These are phyloP conservation scores for Chiridota heheva DNA, from an alignment of 35 echinoderm and acorn worm species.

Conservation along the genomic window DNA sequence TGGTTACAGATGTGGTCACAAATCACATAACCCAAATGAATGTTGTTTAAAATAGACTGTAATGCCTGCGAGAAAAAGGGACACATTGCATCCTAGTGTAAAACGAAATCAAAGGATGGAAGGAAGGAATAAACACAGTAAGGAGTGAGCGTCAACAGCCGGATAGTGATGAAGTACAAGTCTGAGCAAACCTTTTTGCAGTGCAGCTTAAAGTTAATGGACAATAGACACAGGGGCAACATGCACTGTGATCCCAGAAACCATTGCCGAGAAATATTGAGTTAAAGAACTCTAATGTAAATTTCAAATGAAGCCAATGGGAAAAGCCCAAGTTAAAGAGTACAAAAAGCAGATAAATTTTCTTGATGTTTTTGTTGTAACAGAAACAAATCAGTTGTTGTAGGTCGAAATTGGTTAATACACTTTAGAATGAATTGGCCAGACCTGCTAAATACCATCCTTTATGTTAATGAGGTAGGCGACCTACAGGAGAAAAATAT, in stretches of 20 bases:
- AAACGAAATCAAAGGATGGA: neutral
- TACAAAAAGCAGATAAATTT: slow-evolving; percentile 25
- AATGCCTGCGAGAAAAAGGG: slow-evolving; percentile 16
- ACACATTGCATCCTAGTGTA: neutral
- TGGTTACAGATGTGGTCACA: slow-evolving; percentile 3
- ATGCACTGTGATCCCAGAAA: slow-evolving; percentile 24
- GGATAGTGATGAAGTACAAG: neutral
- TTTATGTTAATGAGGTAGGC: neutral
- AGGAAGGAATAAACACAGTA: neutral
- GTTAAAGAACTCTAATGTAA: slow-evolving; percentile 14
- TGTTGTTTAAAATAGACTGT: slow-evolving; percentile 19
- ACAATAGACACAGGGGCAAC: slow-evolving; percentile 24
- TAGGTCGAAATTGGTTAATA: slow-evolving; percentile 42
- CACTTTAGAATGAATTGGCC: slow-evolving; percentile 28
- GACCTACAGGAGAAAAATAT: neutral
- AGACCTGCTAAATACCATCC: slow-evolving; percentile 15
- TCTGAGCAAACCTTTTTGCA: neutral
- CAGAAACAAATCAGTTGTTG: slow-evolving; percentile 36
- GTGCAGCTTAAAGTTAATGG: neutral
- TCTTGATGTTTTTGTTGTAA: slow-evolving; percentile 33
- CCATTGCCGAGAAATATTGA: slow-evolving; percentile 18
- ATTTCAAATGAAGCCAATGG: slow-evolving; percentile 40
- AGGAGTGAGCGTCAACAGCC: neutral
- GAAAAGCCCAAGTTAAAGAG: slow-evolving; percentile 23
- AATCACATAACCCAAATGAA: neutral